Evolutionary conservation across 2,888 invertebrate genomes (phyloP).

Genomic region (Ashinkailepas kermadecensis): DNA sequence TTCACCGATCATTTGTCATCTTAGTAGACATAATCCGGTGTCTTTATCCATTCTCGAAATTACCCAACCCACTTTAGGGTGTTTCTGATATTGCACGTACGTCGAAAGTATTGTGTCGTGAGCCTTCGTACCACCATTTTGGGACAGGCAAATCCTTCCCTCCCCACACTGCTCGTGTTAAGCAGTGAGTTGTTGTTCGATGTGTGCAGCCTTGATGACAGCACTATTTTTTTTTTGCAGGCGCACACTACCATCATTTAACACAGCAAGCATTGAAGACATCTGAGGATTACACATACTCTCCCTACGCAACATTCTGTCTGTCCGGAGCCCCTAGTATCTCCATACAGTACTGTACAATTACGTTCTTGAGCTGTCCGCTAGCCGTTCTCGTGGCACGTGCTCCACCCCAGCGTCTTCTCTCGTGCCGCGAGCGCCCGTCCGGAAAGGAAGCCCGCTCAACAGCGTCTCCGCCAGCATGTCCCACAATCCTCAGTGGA

Average conservation of each 20-base stretch:
- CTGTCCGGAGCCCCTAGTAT: neutral
- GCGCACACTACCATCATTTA: neutral
- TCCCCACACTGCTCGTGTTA: too few species aligned
- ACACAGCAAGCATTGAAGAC: constrained; percentile 21
- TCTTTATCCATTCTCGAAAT: too few species aligned
- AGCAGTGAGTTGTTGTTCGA: too few species aligned
- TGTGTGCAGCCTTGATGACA: too few species aligned
- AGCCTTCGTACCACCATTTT: too few species aligned
- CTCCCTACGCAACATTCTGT: too few species aligned
- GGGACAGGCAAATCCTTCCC: too few species aligned
- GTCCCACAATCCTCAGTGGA: constrained; percentile 24
- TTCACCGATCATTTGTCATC: too few species aligned
- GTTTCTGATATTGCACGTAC: too few species aligned
- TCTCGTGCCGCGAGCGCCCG: neutral
- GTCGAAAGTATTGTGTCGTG: too few species aligned
- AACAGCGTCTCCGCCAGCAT: neutral
- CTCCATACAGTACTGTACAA: neutral
- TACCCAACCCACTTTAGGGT: too few species aligned
- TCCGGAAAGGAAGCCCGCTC: neutral
- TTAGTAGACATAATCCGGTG: too few species aligned
- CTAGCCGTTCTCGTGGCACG: neutral
- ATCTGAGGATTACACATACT: constrained; percentile 16
- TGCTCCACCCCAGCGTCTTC: neutral
- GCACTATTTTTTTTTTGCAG: neutral
- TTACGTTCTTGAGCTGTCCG: neutral